phyloP scores from a whole-genome alignment of 2,888 invertebrate species.

The Nemurella pictetii region DNA sequence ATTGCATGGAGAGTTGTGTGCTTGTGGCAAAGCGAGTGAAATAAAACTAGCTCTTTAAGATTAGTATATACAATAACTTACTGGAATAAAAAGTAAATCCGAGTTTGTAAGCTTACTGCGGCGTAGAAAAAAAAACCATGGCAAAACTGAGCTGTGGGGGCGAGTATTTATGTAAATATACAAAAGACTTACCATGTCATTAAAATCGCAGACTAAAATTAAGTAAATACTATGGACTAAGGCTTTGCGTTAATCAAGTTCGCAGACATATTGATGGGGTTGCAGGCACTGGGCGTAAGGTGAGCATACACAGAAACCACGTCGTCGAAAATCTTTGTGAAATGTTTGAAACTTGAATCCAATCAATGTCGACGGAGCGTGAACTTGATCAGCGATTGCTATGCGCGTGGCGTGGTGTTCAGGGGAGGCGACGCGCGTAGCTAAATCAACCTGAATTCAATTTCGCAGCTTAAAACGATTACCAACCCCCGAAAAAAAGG shows the following conservation, averaged over 20 bases:
- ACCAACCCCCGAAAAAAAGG: background rate
- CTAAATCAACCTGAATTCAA: conserved; percentile 4
- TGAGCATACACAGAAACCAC: background rate
- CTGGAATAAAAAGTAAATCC: no score
- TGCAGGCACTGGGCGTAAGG: background rate
- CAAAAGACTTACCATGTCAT: no score
- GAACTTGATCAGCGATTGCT: background rate
- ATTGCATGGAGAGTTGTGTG: no score
- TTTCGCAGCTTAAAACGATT: background rate
- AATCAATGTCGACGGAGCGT: background rate
- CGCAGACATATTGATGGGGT: no score
- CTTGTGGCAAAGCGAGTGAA: no score
- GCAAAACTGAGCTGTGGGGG: no score
- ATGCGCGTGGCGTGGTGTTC: background rate
- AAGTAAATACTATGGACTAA: background rate
- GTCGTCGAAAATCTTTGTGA: background rate
- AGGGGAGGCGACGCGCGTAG: background rate
- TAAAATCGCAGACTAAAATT: background rate
- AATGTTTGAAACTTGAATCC: background rate
- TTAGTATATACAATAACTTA: no score
- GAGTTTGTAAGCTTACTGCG: no score
- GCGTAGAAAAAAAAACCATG: no score
- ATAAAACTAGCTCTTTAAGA: no score
- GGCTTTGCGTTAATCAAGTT: no score
- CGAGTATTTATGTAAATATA: no score